Conservation (phyloP, 2,113 vertebrate genomes). For the Fukomys damarensis region DNA sequence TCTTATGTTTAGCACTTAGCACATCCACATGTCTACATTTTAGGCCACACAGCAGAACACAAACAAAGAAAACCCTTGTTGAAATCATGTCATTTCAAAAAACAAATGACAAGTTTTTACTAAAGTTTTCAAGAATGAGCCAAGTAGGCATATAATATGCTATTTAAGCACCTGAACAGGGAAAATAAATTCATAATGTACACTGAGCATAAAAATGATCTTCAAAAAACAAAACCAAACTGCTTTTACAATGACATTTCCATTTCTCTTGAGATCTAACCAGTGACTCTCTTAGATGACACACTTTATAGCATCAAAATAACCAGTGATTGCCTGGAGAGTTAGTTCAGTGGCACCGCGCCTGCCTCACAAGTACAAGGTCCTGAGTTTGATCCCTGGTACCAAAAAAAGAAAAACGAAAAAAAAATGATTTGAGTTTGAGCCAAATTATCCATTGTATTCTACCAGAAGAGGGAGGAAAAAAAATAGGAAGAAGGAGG, state of each 20-base stretch:
- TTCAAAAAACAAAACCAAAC: background rate
- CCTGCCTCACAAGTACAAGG: no score
- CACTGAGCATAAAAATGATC: background rate
- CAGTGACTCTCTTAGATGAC: background rate
- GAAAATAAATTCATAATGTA: background rate
- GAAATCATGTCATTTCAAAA: slow-evolving; percentile 21
- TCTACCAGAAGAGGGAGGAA: background rate
- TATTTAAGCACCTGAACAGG: background rate
- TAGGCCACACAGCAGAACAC: background rate
- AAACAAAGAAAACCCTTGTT: slow-evolving; percentile 31
- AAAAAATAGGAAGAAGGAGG: background rate
- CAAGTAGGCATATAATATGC: background rate
- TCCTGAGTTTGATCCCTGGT: no score
- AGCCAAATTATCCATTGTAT: background rate
- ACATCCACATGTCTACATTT: background rate
- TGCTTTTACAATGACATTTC: background rate
- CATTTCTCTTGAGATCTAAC: background rate
- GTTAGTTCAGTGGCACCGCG: no score
- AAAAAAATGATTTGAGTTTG: background rate
- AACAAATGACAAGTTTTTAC: background rate
- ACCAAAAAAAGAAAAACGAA: no score
- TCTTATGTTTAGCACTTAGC: background rate
- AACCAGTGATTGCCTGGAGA: no score
- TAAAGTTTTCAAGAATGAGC: slow-evolving; percentile 34
- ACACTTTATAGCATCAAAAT: slow-evolving; percentile 12